phyloP scores from a whole-genome alignment of 2,888 invertebrate species.

The Parnassius mnemosyne region DNA sequence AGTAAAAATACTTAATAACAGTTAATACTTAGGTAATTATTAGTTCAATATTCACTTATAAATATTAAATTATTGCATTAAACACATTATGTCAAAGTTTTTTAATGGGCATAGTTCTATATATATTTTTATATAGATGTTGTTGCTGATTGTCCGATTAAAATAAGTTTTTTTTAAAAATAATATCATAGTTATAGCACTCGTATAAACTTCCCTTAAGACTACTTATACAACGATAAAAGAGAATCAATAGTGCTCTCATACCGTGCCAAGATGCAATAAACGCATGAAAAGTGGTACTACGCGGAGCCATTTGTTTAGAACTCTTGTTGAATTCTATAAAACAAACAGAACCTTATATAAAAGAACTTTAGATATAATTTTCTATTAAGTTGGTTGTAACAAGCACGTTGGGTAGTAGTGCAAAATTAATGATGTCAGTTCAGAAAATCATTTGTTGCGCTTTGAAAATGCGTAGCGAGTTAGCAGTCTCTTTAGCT shows the following conservation, averaged over 20 bases:
- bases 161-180: no score
- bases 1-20: no score
- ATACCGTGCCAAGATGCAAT: slow-evolving; percentile 69
- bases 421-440: slow-evolving; percentile 64
- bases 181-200: neutral
- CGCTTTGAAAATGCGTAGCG: slow-evolving; percentile 49
- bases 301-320: slow-evolving; percentile 56
- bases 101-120: no score
- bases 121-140: no score
- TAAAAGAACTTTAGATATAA: slow-evolving; percentile 37
- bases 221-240: slow-evolving; percentile 52
- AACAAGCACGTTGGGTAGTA: slow-evolving; percentile 44
- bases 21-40: no score
- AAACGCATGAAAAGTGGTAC: slow-evolving; percentile 70
- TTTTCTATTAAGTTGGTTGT: slow-evolving; percentile 30
- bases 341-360: slow-evolving; percentile 34
- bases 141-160: no score
- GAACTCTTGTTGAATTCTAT: slow-evolving; percentile 34
- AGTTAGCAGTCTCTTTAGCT: slow-evolving; percentile 23
- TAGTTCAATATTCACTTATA: no score
- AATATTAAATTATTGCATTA: no score
- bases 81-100: no score
- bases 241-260: slow-evolving; percentile 63
- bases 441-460: slow-evolving; percentile 67
- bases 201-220: slow-evolving; percentile 21